Conservation (phyloP, 2,888 invertebrate species). For the Xylota segnis region DNA sequence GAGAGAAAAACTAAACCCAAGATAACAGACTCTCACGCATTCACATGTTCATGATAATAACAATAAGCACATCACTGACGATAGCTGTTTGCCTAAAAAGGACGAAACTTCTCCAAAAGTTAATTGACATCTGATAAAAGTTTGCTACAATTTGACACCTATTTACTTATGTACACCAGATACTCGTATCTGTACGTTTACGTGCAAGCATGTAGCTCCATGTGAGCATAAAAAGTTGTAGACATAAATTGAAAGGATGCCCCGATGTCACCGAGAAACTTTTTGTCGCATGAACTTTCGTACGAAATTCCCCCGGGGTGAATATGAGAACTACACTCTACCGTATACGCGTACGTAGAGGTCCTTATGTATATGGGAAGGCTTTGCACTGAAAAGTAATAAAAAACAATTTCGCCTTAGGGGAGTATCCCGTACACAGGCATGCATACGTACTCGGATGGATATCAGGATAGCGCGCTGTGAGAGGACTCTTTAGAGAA, state of each 20-base stretch:
- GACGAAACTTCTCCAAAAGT: conserved; percentile 53
- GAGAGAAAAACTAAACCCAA: not conserved
- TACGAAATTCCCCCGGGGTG: conserved; percentile 48
- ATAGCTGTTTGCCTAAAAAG: conserved; percentile 25
- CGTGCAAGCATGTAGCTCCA: conserved; percentile 52
- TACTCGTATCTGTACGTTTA: conserved; percentile 35
- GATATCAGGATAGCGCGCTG: conserved; percentile 33
- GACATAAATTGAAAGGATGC: conserved; percentile 69
- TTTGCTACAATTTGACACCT: conserved; percentile 72
- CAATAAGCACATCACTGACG: conserved; percentile 42
- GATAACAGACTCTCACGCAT: conserved; percentile 8
- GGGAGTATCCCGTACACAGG: not conserved
- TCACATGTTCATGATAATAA: conserved; percentile 34
- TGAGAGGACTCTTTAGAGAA: conserved; percentile 32
- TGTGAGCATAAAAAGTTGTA: conserved; percentile 61
- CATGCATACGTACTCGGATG: conserved; percentile 16
- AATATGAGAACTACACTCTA: conserved; percentile 57
- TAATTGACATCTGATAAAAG: conserved; percentile 73
- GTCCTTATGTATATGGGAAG: not conserved
- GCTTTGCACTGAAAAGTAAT: conserved; percentile 47
- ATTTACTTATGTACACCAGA: conserved; percentile 49
- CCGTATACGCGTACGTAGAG: conserved; percentile 3
- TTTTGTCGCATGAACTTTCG: conserved; percentile 70
- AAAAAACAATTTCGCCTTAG: conserved; percentile 32
- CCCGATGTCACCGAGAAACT: conserved; percentile 68